A percentile compares a stretch with the other conserved stretches of the same genome.
Conservation (phyloP, 2,797 vertebrate genomes). For the Thalassophryne amazonica region DNA sequence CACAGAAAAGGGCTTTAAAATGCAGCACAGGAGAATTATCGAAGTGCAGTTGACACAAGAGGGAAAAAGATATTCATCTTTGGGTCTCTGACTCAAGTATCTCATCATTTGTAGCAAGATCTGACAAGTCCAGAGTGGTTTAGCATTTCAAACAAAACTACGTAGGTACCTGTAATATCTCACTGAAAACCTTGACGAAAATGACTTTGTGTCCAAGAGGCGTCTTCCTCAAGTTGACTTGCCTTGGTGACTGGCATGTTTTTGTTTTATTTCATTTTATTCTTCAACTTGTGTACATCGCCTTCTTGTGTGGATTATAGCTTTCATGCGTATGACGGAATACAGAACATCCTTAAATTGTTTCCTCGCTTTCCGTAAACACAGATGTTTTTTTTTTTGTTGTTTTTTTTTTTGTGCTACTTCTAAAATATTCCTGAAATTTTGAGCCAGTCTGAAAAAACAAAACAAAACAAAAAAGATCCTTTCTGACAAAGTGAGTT, state of each 20-base stretch:
- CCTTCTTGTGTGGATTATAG: conserved; percentile 64
- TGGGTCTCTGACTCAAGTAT: conserved; percentile 36
- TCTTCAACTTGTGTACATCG: conserved; percentile 51
- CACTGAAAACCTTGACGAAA: conserved; percentile 41
- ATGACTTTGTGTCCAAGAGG: conserved; percentile 39
- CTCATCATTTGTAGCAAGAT: conserved; percentile 53
- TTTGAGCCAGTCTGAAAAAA: conserved; percentile 76
- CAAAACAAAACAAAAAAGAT: too few relatives aligned
- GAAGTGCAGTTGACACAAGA: conserved; percentile 68
- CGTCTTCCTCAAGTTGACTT: conserved; percentile 47
- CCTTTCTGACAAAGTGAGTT: conserved; percentile 56
- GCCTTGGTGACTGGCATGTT: conserved; percentile 37
- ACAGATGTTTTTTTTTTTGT: conserved; percentile 65
- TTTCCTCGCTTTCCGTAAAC: conserved; percentile 51
- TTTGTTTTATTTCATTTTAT: too few relatives aligned
- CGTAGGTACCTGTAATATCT: conserved; percentile 43
- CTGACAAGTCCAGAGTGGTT: conserved; percentile 58
- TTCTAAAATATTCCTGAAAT: conserved; percentile 62
- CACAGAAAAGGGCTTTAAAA: conserved; percentile 69
- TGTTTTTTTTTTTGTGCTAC: conserved; percentile 49
- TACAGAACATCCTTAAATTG: conserved; percentile 44
- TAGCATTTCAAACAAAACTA: conserved; percentile 58
- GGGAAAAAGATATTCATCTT: conserved; percentile 44
- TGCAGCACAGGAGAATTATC: conserved; percentile 49
- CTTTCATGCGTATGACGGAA: conserved; percentile 60